phyloP scores from a whole-genome alignment of 2,888 invertebrate species.

The Dexiosoma caninum region DNA sequence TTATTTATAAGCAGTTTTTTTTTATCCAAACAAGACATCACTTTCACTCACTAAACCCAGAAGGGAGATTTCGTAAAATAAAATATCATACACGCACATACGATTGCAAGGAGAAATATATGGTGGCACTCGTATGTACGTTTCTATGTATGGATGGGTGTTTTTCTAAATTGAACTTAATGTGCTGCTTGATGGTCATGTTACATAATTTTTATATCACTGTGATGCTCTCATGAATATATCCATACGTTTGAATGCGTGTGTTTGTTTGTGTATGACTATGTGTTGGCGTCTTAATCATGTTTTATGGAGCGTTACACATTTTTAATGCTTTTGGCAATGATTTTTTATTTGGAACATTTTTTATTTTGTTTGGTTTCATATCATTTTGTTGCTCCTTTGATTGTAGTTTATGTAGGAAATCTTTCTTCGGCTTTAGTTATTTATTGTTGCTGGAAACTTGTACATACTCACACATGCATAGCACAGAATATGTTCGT shows the following conservation, averaged over 20 bases:
- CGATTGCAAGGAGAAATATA: no score
- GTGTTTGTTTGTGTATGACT: slow-evolving; percentile 6
- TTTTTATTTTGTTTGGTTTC: slow-evolving; percentile 12
- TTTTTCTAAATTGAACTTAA: slow-evolving; percentile 76
- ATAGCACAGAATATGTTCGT: background rate
- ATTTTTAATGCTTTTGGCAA: slow-evolving; percentile 68
- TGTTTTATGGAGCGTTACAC: slow-evolving; percentile 76
- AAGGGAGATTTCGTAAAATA: slow-evolving; percentile 2
- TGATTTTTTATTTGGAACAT: slow-evolving; percentile 50
- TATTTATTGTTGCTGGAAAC: slow-evolving; percentile 54
- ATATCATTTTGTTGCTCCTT: background rate
- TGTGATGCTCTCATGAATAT: background rate
- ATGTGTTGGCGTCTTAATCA: slow-evolving; percentile 69
- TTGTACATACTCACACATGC: background rate
- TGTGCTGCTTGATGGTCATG: slow-evolving; percentile 73
- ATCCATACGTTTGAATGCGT: background rate
- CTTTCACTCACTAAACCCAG: background rate
- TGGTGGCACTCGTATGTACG: background rate
- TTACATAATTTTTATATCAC: slow-evolving; percentile 67
- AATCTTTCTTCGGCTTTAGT: slow-evolving; percentile 57
- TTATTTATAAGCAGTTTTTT: slow-evolving; percentile 76
- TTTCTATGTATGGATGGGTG: slow-evolving; percentile 53
- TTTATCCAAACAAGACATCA: slow-evolving; percentile 63
- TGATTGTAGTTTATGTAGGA: slow-evolving; percentile 50
- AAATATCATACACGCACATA: background rate